These are phyloP conservation scores for Dichetophora obliterata DNA, from an alignment of 2,888 invertebrate species.

Conservation along the genomic window DNA sequence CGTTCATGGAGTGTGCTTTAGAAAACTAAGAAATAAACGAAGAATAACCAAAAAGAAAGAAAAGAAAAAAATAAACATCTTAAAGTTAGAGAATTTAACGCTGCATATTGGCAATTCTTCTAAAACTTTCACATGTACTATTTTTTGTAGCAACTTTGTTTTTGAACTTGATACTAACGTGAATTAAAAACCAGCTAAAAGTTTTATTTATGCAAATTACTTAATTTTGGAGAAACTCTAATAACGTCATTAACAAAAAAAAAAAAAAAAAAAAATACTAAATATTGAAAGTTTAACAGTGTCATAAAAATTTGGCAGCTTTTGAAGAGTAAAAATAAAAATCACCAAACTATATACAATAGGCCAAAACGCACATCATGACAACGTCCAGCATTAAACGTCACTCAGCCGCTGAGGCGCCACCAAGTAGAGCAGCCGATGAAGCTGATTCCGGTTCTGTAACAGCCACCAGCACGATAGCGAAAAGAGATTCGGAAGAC, in stretches of 20 bases:
- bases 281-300: background rate
- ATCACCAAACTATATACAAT: background rate
- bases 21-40: background rate
- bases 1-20: background rate
- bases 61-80: background rate
- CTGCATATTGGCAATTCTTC: background rate
- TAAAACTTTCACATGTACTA: too few species aligned
- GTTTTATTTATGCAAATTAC: too few species aligned
- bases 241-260: background rate
- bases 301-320: too few species aligned
- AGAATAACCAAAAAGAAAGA: background rate
- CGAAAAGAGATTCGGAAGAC: conserved; percentile 64
- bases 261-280: background rate
- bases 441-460: conserved; percentile 36
- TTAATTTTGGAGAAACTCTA: background rate
- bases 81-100: background rate
- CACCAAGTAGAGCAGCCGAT: conserved; percentile 48
- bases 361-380: conserved; percentile 45
- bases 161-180: background rate
- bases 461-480: conserved; percentile 39
- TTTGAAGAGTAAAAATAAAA: background rate
- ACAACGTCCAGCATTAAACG: conserved; percentile 61
- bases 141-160: background rate
- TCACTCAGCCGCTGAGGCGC: conserved; percentile 43
- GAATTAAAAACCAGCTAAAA: background rate